These are phyloP conservation scores for Numenius phaeopus DNA, from an alignment of 2,797 vertebrate genomes.

Conservation along the genomic window DNA sequence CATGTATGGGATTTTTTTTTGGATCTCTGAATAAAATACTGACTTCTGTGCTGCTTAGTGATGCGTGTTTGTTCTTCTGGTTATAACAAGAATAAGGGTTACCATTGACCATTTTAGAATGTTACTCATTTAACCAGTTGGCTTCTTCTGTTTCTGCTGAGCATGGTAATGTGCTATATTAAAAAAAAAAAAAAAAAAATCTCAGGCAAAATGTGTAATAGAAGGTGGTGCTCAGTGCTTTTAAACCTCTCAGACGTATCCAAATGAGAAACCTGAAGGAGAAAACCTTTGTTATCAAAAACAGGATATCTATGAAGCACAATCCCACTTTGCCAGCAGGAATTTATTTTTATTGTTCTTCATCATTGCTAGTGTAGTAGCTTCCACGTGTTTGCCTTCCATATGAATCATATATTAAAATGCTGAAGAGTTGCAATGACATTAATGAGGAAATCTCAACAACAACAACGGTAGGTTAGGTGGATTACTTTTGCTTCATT, in stretches of 20 bases:
- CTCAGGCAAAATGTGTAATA: not conserved
- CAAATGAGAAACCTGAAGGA: not conserved
- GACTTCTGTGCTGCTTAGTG: not conserved
- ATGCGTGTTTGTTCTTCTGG: not conserved
- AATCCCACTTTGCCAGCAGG: not conserved
- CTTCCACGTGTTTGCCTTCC: not conserved
- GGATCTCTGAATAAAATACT: conserved; percentile 43
- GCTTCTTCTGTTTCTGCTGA: not conserved
- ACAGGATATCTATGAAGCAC: not conserved
- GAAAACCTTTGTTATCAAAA: not conserved
- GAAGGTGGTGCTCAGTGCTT: not conserved
- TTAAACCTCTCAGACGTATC: not conserved
- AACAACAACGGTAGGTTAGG: not conserved
- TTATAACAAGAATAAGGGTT: not conserved
- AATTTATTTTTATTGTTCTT: not conserved
- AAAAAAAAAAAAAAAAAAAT: not conserved
- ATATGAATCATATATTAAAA: not conserved
- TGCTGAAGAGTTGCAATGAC: not conserved
- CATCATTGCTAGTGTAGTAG: not conserved
- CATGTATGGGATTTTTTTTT: conserved; percentile 15
- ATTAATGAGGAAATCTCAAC: not conserved
- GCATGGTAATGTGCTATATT: not conserved
- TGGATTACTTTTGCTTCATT: not conserved
- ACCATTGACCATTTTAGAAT: not conserved
- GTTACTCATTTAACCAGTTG: not conserved